Percentiles rank a stretch among this genome's conserved stretches.
These are phyloP conservation scores for Mustelus asterias DNA, from an alignment of 2,113 vertebrate genomes.

Conservation along the genomic window DNA sequence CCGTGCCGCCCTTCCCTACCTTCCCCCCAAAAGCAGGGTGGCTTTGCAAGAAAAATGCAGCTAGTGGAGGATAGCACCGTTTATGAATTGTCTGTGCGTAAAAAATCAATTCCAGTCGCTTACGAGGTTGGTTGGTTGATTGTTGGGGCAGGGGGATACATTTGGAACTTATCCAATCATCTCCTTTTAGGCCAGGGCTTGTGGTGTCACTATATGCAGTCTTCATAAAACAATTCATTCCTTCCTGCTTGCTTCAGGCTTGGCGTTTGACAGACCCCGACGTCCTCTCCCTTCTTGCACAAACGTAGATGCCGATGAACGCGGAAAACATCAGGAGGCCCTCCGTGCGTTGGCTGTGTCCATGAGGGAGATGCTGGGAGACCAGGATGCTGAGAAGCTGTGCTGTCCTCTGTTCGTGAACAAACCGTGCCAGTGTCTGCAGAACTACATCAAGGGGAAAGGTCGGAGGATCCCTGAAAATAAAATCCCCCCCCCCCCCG, in stretches of 20 bases:
- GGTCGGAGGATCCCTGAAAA: background rate
- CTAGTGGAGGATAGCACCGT: background rate
- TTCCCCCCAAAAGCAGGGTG: background rate
- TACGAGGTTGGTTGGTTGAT: too few relatives aligned
- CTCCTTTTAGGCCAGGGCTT: background rate
- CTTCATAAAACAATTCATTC: background rate
- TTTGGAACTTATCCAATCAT: background rate
- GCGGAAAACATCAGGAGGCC: background rate
- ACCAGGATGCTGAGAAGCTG: conserved; percentile 32
- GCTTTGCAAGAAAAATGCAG: background rate
- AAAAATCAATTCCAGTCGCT: too few relatives aligned
- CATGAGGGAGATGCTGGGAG: conserved; percentile 7
- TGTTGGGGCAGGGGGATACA: background rate
- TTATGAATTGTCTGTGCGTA: background rate
- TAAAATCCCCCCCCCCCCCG: too few relatives aligned
- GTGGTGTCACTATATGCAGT: background rate
- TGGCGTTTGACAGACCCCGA: background rate
- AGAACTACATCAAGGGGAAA: conserved; percentile 24
- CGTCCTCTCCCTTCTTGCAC: background rate
- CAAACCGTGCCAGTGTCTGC: conserved; percentile 32
- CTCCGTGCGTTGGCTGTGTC: background rate
- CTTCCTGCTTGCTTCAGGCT: conserved; percentile 2
- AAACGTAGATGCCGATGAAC: background rate
- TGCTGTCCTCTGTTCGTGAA: conserved; percentile 23
- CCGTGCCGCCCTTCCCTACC: too few relatives aligned